Conservation (phyloP, 2,113 vertebrate genomes). For the human region DNA sequence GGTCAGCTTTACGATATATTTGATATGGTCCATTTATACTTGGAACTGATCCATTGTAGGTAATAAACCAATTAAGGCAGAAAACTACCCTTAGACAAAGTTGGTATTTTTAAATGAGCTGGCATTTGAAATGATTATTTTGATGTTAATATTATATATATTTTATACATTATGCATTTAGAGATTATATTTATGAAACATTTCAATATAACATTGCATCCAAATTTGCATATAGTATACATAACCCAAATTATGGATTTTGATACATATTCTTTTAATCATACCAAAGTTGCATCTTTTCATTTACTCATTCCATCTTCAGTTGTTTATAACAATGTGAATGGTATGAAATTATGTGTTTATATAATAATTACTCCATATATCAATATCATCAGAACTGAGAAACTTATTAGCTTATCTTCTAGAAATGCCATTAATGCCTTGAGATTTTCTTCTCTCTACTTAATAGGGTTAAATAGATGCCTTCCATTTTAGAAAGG, state of each 20-base stretch:
- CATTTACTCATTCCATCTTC: not conserved
- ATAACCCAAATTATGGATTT: not conserved
- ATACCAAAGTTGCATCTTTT: not conserved
- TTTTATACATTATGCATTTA: not conserved
- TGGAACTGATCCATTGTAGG: not conserved
- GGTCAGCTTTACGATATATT: not conserved
- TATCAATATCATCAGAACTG: not conserved
- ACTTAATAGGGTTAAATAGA: not conserved
- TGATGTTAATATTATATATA: not conserved
- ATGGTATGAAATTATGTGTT: not conserved
- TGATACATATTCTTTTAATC: not conserved
- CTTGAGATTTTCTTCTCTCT: not conserved
- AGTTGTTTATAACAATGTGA: not conserved
- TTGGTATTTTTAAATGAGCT: not conserved
- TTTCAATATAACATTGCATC: not conserved
- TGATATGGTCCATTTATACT: not conserved
- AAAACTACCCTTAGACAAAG: not conserved
- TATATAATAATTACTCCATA: not conserved
- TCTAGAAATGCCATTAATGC: not conserved
- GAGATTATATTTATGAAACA: not conserved
- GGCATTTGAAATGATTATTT: not conserved
- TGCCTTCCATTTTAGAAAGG: conserved; percentile 1
- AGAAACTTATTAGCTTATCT: not conserved
- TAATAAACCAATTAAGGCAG: not conserved
- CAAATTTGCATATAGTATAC: not conserved